A percentile compares a stretch with the other conserved stretches of the same genome.
Conservation (phyloP, 2,797 vertebrate species). For the Phylloscopus collybita region DNA sequence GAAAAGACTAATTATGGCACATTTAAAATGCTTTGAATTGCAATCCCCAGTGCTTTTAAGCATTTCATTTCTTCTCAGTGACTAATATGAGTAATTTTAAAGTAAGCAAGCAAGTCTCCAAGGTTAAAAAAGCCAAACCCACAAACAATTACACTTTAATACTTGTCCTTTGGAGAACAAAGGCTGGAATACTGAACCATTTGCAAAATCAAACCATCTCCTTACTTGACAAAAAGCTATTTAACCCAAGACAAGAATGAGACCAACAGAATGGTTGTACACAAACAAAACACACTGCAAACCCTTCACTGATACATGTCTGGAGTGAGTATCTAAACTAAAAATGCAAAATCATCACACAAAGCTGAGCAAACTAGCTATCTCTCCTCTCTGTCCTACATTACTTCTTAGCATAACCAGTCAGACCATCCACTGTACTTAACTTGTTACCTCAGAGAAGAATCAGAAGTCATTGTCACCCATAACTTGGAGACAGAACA, state of each 20-base stretch:
- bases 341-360: neutral
- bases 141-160: neutral
- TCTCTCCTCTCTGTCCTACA: neutral
- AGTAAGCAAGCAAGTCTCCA: neutral
- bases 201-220: neutral
- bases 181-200: neutral
- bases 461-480: neutral
- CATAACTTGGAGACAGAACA: neutral
- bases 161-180: neutral
- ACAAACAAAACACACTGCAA: neutral
- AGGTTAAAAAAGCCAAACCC: neutral
- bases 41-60: neutral
- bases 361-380: neutral
- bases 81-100: neutral
- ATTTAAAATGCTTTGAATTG: neutral
- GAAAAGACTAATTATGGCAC: neutral
- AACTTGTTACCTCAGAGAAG: neutral
- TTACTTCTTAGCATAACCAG: neutral
- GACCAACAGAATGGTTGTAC: neutral
- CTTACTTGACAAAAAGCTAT: neutral
- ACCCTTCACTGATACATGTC: neutral
- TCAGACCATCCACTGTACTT: neutral
- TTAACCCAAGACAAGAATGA: neutral
- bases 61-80: neutral
- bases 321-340: neutral